Conservation (phyloP, 2,888 invertebrate genomes). For the Gymnocheta viridis region DNA sequence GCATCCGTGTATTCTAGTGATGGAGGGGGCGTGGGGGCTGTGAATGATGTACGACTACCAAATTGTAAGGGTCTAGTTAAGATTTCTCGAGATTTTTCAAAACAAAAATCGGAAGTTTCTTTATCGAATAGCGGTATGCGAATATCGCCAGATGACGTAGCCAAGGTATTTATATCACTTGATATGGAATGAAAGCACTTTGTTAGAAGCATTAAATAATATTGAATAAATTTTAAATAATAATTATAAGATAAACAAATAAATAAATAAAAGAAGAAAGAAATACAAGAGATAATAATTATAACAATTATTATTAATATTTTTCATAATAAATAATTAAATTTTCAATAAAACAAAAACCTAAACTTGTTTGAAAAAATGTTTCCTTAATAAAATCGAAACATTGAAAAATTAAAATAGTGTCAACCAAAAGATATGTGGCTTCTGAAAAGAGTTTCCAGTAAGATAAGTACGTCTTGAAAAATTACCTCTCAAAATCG, state of each 20-base stretch:
- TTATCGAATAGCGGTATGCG: conserved; percentile 88
- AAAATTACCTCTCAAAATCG: not conserved
- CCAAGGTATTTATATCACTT: conserved; percentile 83
- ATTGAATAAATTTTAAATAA: conserved; percentile 39
- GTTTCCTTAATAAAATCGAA: not conserved
- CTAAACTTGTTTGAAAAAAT: conserved; percentile 1
- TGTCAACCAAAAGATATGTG: too few relatives aligned
- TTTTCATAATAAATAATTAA: not conserved
- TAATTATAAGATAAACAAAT: conserved; percentile 62
- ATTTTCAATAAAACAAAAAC: not conserved
- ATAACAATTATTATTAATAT: conserved; percentile 4
- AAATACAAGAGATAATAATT: conserved; percentile 44
- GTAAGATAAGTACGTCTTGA: too few relatives aligned
- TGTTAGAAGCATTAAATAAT: conserved; percentile 48
- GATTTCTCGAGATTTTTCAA: conserved; percentile 87
- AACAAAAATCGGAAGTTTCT: conserved; percentile 88
- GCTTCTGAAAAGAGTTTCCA: not conserved
- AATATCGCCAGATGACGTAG: conserved; percentile 80
- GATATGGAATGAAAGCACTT: conserved; percentile 83
- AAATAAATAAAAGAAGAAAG: conserved; percentile 67
- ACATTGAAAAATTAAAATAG: not conserved
- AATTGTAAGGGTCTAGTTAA: conserved; percentile 84
- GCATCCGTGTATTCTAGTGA: conserved; percentile 70
- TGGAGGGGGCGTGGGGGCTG: conserved; percentile 64
- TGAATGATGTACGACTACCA: conserved; percentile 64